A percentile compares a stretch with the other conserved stretches of the same genome.
Conservation (phyloP, 2,113 vertebrate species). For the Rousettus leschenaultii region DNA sequence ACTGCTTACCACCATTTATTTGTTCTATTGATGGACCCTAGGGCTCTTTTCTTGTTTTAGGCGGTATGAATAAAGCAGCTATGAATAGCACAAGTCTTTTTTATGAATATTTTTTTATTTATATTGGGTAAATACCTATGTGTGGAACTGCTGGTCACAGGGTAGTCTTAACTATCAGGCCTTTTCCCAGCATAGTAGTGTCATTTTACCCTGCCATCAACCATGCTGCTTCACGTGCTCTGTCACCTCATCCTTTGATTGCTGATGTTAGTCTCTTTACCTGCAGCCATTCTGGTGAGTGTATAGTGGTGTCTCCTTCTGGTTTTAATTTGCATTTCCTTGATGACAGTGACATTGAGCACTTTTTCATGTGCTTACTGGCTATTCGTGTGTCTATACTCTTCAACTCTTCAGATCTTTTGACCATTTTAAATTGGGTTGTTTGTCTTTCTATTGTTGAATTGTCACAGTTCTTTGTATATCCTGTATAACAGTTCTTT, state of each 20-base stretch:
- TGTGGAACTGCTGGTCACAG: background rate
- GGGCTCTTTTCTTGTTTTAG: background rate
- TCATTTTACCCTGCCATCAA: background rate
- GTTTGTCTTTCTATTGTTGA: background rate
- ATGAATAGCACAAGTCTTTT: background rate
- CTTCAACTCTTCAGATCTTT: background rate
- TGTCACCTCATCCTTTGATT: too few relatives aligned
- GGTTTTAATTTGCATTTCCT: conserved; percentile 13
- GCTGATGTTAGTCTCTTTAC: background rate
- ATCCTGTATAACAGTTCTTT: background rate
- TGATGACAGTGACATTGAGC: background rate
- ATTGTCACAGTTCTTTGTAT: background rate
- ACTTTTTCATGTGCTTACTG: background rate
- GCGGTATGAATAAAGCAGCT: background rate
- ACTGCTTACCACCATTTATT: background rate
- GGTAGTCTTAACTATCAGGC: background rate
- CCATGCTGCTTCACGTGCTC: fast-evolving
- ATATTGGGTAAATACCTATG: background rate
- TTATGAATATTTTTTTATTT: background rate
- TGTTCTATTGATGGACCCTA: background rate
- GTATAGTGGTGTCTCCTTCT: background rate
- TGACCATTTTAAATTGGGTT: background rate
- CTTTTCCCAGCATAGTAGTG: background rate
- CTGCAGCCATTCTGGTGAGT: background rate
- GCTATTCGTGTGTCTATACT: background rate